phyloP scores from a whole-genome alignment of 2,113 vertebrate species.

The Octodon degus region DNA sequence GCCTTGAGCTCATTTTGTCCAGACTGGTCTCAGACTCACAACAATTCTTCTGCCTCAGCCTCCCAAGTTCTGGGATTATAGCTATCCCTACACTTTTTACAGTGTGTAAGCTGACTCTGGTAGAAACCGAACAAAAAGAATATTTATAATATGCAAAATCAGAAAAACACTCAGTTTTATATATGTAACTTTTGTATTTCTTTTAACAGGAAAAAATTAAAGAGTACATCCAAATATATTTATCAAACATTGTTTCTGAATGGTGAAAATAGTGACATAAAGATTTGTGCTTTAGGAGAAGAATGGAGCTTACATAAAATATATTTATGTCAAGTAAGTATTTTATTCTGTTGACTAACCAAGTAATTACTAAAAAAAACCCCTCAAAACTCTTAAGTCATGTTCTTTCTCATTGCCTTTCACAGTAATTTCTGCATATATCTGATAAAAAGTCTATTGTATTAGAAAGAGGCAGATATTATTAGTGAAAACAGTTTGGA shows the following conservation, averaged over 20 bases:
- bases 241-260: conserved; percentile 98
- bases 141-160: conserved; percentile 46
- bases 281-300: conserved; percentile 96
- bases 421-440: background rate
- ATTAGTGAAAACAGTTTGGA: conserved; percentile 10
- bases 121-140: background rate
- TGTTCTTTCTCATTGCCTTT: conserved; percentile 54
- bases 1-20: no score
- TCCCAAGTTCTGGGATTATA: no score
- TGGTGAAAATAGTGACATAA: conserved; percentile 97
- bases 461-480: background rate
- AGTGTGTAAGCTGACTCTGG: background rate
- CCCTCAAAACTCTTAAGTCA: background rate
- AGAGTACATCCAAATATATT: conserved; percentile 97
- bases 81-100: no score
- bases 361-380: background rate
- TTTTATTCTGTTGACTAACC: background rate
- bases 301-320: conserved; percentile 98
- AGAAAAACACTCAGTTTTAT: conserved; percentile 29
- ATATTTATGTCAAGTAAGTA: conserved; percentile 95
- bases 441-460: conserved; percentile 19
- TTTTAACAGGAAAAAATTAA: conserved; percentile 94
- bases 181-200: conserved; percentile 48
- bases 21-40: no score
- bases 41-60: no score